Conservation (phyloP, 35 echinoderm and acorn worm genomes). For the Amphiura filiformis region DNA sequence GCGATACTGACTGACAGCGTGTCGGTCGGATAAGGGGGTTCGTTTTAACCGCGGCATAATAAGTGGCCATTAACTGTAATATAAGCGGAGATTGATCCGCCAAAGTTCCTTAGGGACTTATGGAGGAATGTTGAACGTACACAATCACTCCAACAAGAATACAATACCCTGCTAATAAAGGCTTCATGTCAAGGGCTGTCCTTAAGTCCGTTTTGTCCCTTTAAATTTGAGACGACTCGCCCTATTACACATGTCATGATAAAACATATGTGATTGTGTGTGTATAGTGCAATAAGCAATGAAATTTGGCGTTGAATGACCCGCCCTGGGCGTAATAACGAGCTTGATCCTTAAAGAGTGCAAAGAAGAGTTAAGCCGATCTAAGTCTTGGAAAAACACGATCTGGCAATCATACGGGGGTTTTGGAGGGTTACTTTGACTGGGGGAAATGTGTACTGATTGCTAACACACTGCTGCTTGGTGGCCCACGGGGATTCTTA, state of each 20-base stretch:
- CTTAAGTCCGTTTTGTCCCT: neutral
- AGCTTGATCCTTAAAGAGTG: neutral
- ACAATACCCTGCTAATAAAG: neutral
- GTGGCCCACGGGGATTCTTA: too few species aligned
- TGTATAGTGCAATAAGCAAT: neutral
- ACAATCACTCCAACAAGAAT: neutral
- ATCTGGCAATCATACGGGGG: neutral
- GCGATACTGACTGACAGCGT: neutral
- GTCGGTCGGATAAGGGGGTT: neutral
- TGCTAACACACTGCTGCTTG: too few species aligned
- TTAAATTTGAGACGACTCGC: neutral
- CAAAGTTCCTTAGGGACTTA: neutral
- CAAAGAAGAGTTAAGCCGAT: slow-evolving; percentile 9
- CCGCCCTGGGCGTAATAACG: neutral
- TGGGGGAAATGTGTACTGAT: too few species aligned
- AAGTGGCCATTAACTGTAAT: slow-evolving; percentile 12
- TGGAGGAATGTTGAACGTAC: neutral
- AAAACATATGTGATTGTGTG: neutral
- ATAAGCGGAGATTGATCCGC: neutral
- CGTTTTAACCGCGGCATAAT: neutral
- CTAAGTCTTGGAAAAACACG: slow-evolving; percentile 5
- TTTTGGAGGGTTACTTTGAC: too few species aligned
- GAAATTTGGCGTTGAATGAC: slow-evolving; percentile 2
- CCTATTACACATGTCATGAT: slow-evolving; percentile 6
- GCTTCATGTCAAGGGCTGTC: slow-evolving; percentile 8